These are phyloP conservation scores for Upupa epops DNA, from an alignment of 2,113 vertebrate genomes.

Conservation along the genomic window DNA sequence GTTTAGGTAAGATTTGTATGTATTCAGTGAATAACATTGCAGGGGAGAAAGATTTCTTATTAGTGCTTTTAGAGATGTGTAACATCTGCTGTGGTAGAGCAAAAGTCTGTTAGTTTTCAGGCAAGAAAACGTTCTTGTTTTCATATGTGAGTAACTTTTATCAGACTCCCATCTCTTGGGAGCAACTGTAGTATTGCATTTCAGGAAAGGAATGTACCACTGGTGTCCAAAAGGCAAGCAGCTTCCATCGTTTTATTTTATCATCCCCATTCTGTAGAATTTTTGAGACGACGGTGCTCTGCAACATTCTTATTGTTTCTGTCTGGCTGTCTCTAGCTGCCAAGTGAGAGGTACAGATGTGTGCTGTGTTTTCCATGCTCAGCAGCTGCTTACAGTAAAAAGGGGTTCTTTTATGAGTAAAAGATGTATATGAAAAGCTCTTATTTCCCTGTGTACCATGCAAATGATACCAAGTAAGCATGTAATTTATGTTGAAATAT, in stretches of 20 bases:
- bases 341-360: neutral
- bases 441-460: neutral
- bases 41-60: neutral
- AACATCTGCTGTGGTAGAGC: neutral
- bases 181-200: neutral
- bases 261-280: neutral
- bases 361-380: neutral
- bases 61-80: neutral
- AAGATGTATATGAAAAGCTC: neutral
- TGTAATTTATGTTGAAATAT: neutral
- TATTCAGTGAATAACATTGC: neutral
- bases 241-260: neutral
- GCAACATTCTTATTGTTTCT: neutral
- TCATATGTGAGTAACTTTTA: neutral
- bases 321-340: neutral
- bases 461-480: neutral
- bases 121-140: neutral
- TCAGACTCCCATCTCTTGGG: neutral
- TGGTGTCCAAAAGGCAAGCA: neutral
- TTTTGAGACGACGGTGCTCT: neutral
- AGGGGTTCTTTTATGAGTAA: neutral
- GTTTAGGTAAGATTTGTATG: conserved; percentile 81
- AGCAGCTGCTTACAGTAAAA: neutral
- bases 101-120: neutral
- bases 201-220: neutral